Conservation (phyloP, 2,888 invertebrate species). For the Callimorpha dominula region DNA sequence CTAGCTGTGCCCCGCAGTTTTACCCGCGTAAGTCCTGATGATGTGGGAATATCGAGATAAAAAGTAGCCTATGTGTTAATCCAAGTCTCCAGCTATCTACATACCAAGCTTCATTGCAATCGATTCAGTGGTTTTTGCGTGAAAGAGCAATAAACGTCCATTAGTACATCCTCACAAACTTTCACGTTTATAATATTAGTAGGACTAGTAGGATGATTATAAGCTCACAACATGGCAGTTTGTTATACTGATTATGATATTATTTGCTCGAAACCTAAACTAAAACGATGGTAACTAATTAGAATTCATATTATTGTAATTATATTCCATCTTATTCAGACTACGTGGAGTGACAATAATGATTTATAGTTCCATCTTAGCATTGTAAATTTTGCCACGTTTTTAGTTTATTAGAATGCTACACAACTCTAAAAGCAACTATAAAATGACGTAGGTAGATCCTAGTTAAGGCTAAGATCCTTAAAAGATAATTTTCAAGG, state of each 20-base stretch:
- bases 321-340: not conserved
- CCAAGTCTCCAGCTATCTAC: too few species aligned
- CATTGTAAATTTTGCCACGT: slow-evolving; percentile 43
- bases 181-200: too few species aligned
- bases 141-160: too few species aligned
- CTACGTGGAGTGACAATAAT: slow-evolving; percentile 14
- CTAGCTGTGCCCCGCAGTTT: too few species aligned
- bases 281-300: not conserved
- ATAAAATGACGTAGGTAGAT: slow-evolving; percentile 46
- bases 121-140: too few species aligned
- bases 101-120: too few species aligned
- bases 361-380: slow-evolving; percentile 17
- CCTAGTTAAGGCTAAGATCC: slow-evolving; percentile 46
- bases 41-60: too few species aligned
- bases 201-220: not conserved
- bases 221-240: not conserved
- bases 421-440: slow-evolving; percentile 34
- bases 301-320: not conserved
- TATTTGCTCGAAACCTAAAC: not conserved
- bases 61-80: too few species aligned
- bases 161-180: not conserved
- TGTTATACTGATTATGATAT: not conserved
- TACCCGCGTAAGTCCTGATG: too few species aligned
- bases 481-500: slow-evolving; percentile 63
- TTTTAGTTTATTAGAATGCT: slow-evolving; percentile 43